Conservation (phyloP, 2,797 vertebrate genomes). For the Bradypodion pumilum region DNA sequence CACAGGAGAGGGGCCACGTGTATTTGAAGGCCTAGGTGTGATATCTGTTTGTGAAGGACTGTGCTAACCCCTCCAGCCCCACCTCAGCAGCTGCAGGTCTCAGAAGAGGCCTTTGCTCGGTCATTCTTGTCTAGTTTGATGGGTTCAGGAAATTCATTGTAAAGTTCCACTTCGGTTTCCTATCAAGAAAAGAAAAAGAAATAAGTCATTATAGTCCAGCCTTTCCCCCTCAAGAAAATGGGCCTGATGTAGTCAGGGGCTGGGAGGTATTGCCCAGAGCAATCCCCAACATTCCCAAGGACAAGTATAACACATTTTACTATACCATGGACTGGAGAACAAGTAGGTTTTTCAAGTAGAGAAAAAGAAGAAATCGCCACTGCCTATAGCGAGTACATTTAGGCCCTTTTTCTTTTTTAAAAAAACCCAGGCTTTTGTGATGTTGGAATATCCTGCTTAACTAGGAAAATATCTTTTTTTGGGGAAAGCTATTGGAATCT, state of each 20-base stretch:
- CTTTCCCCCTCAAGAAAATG: background rate
- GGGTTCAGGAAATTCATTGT: conserved; percentile 98
- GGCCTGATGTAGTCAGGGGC: background rate
- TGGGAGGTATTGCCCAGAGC: background rate
- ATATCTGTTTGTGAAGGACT: conserved; percentile 78
- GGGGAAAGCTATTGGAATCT: background rate
- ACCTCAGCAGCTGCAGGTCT: conserved; percentile 97
- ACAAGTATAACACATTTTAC: background rate
- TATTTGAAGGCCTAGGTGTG: conserved; percentile 84
- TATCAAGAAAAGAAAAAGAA: conserved; percentile 64
- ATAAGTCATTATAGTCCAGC: background rate
- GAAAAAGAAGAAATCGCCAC: too few relatives aligned
- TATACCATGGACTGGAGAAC: background rate
- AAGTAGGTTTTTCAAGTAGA: background rate
- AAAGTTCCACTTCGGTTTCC: conserved; percentile 99
- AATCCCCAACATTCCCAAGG: too few relatives aligned
- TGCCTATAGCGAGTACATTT: background rate
- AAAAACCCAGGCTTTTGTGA: background rate
- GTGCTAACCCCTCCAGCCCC: conserved; percentile 73
- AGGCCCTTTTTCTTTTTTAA: background rate
- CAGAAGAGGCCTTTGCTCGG: conserved; percentile 89
- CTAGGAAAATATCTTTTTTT: background rate
- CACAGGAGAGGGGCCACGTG: conserved; percentile 73
- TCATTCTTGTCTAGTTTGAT: conserved; percentile 98
- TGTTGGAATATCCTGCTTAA: background rate